Base-by-base conservation (phyloP, 2,888 invertebrate genomes). In the Chouioia cunea region DNA sequence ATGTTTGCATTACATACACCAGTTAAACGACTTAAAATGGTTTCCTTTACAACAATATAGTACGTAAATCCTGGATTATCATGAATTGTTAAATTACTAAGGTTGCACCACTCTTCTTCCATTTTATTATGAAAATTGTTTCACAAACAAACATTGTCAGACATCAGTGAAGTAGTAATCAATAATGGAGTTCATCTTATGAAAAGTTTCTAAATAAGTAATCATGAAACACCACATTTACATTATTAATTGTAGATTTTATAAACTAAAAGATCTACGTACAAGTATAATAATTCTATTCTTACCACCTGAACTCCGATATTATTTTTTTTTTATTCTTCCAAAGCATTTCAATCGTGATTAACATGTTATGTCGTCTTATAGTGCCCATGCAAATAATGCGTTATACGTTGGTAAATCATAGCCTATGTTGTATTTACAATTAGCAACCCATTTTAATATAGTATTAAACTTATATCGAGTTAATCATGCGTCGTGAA, bases 71-170 rank as follows among this genome's bases (percentile, higher is more conserved):
- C 10, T 27, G 46, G 2, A 57, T 44, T 53, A 14, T 65, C 70
- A 62, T 62, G 60, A 52, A 68, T 60, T 52, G 6, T 43, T 48
- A 68, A 65, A 15, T 50, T 20, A 44, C 44, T 60, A 12, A 73
- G 18, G 8, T 70, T 65, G 12, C 27, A 53, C 67, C 53, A 56
- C 27, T 66, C 44, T 44, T 70, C 60, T 64, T 70, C 73, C 73
- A 73, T 73, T 70, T 73, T 69, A 36, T 27, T 44, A 36, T 3
- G 47, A 48, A 59, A 27, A 36, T 56, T 50, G 53, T 64, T 43
- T 27, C 43, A 62, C 48, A 4, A 48, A 6, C 18, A 48, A 48
- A 48, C n/a, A 48, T 15, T 36, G 36, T 6, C 2, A 6, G 12
- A 36, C 6, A 36, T 6, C 27, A 1, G 12, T 4, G 36, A 53